Conservation (phyloP, 2,797 vertebrate genomes). For the Pangasius larnaudii region DNA sequence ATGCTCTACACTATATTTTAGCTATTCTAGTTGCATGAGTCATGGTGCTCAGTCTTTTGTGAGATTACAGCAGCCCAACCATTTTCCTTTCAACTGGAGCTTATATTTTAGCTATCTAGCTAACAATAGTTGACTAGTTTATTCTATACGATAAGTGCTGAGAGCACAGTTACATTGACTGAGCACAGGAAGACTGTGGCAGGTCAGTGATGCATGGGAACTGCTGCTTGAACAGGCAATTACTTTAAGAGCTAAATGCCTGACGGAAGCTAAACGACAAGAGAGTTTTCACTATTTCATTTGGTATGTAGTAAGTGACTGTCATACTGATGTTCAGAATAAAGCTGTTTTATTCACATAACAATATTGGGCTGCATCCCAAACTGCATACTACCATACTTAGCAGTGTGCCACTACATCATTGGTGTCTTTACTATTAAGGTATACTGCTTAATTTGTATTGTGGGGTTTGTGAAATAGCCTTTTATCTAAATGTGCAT, state of each 20-base stretch:
- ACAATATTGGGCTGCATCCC: not conserved
- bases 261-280: constrained; percentile 7
- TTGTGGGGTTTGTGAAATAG: not conserved
- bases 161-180: not conserved
- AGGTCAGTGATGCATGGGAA: constrained; percentile 29
- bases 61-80: not conserved
- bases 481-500: not conserved
- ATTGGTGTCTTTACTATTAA: not conserved
- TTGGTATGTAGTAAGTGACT: constrained; percentile 9
- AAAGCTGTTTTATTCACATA: not conserved
- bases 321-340: not conserved
- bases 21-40: not conserved
- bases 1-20: not conserved
- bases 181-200: not conserved
- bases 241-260: constrained; percentile 29
- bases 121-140: not conserved
- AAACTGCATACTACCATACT: not conserved
- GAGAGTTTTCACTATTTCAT: not conserved
- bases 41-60: not conserved
- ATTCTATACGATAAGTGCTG: not conserved
- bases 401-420: too few species aligned
- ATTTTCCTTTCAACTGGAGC: not conserved
- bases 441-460: not conserved
- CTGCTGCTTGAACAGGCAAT: constrained; percentile 20
- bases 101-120: not conserved